Evolutionary conservation across 2,888 invertebrate species (phyloP).

Genomic region (Aquatica leii): DNA sequence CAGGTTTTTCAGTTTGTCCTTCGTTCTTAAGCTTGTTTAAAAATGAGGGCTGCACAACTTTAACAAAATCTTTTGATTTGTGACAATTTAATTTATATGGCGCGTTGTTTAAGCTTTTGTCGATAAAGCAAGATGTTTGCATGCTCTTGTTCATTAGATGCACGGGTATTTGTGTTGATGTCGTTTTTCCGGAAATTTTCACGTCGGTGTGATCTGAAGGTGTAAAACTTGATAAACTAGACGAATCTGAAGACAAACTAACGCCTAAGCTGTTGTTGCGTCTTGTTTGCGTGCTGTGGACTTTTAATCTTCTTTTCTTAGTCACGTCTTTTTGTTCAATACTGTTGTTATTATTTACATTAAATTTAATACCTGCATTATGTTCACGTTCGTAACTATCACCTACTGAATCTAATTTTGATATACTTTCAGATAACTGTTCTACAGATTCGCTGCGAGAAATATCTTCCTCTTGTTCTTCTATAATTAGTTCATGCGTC

Average conservation of each 20-base stretch:
- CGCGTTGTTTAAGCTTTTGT: constrained; percentile 52
- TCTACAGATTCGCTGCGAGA: constrained; percentile 64
- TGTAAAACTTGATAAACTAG: constrained; percentile 28
- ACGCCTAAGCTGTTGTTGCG: constrained; percentile 37
- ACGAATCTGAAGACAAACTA: constrained; percentile 42
- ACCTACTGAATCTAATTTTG: constrained; percentile 56
- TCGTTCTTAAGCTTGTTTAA: constrained; percentile 69
- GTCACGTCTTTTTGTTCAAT: constrained; percentile 56
- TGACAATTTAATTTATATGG: constrained; percentile 48
- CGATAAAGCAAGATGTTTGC: constrained; percentile 71
- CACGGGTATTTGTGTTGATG: constrained; percentile 56
- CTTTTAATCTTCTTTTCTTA: constrained; percentile 37
- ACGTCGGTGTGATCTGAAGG: constrained; percentile 16
- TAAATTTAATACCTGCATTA: constrained; percentile 46
- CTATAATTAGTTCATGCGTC: constrained; percentile 64
- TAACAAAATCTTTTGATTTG: constrained; percentile 61
- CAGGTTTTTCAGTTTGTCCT: constrained; percentile 70
- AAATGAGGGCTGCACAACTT: constrained; percentile 75
- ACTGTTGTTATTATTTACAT: constrained; percentile 64
- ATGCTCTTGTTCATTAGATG: constrained; percentile 76
- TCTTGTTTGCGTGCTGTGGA: constrained; percentile 48
- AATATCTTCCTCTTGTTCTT: constrained; percentile 64
- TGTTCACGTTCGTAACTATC: constrained; percentile 46
- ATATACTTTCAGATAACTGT: constrained; percentile 60
- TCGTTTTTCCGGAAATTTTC: constrained; percentile 25